Conservation (phyloP, 2,888 invertebrate species). For the Nyleta sp. region DNA sequence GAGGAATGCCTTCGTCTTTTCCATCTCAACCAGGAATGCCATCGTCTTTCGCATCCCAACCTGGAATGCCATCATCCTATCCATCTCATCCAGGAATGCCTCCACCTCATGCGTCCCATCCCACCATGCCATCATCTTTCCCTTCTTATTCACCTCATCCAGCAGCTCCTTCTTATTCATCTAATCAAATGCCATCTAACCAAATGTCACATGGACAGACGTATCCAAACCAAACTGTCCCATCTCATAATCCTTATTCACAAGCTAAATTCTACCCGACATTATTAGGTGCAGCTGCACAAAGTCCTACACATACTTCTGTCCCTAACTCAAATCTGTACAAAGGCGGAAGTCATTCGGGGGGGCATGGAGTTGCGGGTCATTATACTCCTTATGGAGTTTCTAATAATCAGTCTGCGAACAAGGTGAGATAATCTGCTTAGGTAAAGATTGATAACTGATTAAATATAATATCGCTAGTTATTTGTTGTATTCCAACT, state of each 20-base stretch:
- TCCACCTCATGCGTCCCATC: conserved; percentile 64
- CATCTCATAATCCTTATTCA: conserved; percentile 51
- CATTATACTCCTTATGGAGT: conserved; percentile 55
- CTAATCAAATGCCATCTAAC: background rate
- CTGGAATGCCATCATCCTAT: conserved; percentile 72
- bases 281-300: conserved; percentile 23
- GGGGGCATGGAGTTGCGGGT: conserved; percentile 77
- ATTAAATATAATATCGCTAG: background rate
- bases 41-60: conserved; percentile 69
- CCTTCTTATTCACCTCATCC: conserved; percentile 72
- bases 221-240: conserved; percentile 26
- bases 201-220: conserved; percentile 8
- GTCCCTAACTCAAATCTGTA: conserved; percentile 64
- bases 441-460: background rate
- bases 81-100: no score
- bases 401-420: background rate
- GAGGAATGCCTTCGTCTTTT: conserved; percentile 37
- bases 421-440: background rate
- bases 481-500: no score
- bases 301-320: background rate
- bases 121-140: conserved; percentile 32
- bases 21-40: conserved; percentile 76
- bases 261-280: conserved; percentile 67
- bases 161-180: conserved; percentile 21
- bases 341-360: conserved; percentile 73